Evolutionary conservation across 2,888 invertebrate genomes (phyloP).

Genomic region (Orgyia antiqua): DNA sequence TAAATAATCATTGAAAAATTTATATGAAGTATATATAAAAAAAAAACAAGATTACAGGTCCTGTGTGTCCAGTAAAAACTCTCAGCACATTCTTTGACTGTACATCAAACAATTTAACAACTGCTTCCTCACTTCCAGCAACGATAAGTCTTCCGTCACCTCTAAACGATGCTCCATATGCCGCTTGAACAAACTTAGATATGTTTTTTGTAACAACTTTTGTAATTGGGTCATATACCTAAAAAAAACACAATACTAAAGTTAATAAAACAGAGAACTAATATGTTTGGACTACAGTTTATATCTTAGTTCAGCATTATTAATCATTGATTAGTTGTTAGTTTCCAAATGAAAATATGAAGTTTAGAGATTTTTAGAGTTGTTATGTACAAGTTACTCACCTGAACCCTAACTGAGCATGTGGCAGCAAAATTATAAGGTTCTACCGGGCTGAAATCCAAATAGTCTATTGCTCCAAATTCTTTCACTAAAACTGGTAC

Average conservation of each 20-base stretch:
- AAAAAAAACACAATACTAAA: constrained; percentile 17
- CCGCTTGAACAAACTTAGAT: constrained; percentile 88
- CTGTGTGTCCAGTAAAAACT: constrained; percentile 90
- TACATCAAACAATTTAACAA: constrained; percentile 93
- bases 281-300: too few relatives aligned
- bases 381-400: constrained; percentile 22
- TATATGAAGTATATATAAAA: too few relatives aligned
- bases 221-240: constrained; percentile 91
- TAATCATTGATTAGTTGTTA: too few relatives aligned
- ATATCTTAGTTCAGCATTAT: too few relatives aligned
- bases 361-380: too few relatives aligned
- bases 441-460: constrained; percentile 93
- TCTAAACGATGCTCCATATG: constrained; percentile 91
- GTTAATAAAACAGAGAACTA: too few relatives aligned
- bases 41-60: too few relatives aligned
- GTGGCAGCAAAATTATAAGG: constrained; percentile 96
- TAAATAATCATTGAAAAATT: too few relatives aligned
- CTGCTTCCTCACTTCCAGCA: constrained; percentile 93
- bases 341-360: too few relatives aligned
- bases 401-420: constrained; percentile 91
- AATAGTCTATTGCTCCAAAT: constrained; percentile 93
- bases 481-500: constrained; percentile 93
- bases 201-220: constrained; percentile 89
- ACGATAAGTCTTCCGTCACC: constrained; percentile 89
- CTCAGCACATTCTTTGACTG: constrained; percentile 88